These are phyloP conservation scores for Agelastica alni DNA, from an alignment of 2,888 invertebrate genomes.

Conservation along the genomic window DNA sequence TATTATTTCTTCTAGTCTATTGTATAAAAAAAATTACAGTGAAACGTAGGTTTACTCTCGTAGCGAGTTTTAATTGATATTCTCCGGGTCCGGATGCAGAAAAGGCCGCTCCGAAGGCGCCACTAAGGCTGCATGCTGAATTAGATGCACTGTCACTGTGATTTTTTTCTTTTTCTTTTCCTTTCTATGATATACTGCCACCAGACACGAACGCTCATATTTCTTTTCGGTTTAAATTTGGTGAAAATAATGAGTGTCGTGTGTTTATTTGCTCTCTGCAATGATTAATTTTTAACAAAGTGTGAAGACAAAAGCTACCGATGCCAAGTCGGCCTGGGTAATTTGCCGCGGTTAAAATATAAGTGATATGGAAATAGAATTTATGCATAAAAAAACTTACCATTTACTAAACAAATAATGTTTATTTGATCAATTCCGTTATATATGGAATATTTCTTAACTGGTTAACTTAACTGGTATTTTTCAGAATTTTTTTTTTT, in stretches of 20 bases:
- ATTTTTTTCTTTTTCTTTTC: constrained; percentile 37
- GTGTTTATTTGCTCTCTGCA: constrained; percentile 36
- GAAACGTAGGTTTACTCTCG: no score
- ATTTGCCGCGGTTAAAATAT: constrained; percentile 21
- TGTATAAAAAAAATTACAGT: no score
- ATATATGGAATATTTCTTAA: no score
- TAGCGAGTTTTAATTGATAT: constrained; percentile 31
- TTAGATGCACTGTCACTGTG: constrained; percentile 50
- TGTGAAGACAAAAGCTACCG: constrained; percentile 33
- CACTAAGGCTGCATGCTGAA: constrained; percentile 51
- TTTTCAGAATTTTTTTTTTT: no score
- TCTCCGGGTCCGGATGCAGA: constrained; percentile 47
- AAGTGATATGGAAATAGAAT: background rate
- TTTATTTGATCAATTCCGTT: no score
- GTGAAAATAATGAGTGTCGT: constrained; percentile 43
- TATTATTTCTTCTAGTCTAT: no score
- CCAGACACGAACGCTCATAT: constrained; percentile 49
- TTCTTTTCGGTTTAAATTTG: constrained; percentile 43
- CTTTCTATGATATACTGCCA: constrained; percentile 45
- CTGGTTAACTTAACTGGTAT: no score
- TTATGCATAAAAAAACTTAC: no score
- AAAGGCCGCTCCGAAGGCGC: constrained; percentile 47
- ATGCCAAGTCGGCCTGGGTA: constrained; percentile 20
- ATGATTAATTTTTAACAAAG: constrained; percentile 37
- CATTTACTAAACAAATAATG: no score